Base-by-base conservation (phyloP, 2,113 vertebrate species). In the Perccottus glenii region DNA sequence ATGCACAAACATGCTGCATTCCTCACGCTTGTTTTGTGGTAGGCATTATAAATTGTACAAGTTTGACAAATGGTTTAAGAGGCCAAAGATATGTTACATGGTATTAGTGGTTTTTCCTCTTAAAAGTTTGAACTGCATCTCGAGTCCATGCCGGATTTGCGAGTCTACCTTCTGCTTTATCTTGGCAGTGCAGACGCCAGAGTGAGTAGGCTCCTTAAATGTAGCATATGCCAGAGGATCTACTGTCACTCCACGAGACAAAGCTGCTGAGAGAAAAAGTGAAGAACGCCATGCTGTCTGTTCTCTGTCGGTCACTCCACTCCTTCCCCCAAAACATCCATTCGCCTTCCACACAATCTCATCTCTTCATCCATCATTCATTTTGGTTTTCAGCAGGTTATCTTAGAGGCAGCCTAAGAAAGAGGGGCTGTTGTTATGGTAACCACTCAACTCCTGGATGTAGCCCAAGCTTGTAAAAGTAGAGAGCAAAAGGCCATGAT, bases 381-480 rank as follows among this genome's bases (percentile, higher is more conserved):
- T 79, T 65, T 56, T 51, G 58, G 78, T 83, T 89, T 86, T 67
- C 73, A 78, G 62, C 82, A 72, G 71, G 78, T 83, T 82, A 78
- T 87, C 83, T 78, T 16, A 6, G 67, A 74, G 69, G 67, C 62
- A 69, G 64, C 47, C 67, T 46, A 27, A 27, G 66, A 57, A 44
- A 86, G 70, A 69, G 65, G 63, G 70, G 38, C 77, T 2, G 52
- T 79, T 59, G 5, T 82, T 58, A 78, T 74, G 70, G 85, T 35
- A 67, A 89, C 82, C 63, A 66, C 60, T 77, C 70, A 53, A 45
- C 75, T 68, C 55, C 71, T 89, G 87, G 83, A 88, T 68, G 45
- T 59, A 62, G 36, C 70, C 86, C 77, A 81, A 67, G 56, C 45
- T 89, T 89, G 81, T 89, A 81, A 90, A 91, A 82, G 15, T 81